Conservation (phyloP, 1,140 invertebrate genomes). For the Trachymyrmex cornetzi region DNA sequence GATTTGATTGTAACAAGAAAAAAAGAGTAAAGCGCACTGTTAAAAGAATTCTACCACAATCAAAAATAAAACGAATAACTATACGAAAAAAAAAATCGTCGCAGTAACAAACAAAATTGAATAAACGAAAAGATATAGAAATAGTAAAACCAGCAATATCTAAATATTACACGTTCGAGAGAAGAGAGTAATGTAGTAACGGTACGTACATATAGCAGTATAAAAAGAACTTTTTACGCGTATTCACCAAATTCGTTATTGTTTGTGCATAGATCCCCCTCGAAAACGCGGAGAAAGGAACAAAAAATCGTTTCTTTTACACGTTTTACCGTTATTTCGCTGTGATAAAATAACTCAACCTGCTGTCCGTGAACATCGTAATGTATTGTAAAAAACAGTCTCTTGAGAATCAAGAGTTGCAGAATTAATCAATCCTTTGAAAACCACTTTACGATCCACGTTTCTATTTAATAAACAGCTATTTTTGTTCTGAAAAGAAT, state of each 20-base stretch:
- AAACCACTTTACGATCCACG: constrained; percentile 87
- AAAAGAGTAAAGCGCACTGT: background rate
- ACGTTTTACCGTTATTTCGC: constrained; percentile 1
- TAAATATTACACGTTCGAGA: background rate
- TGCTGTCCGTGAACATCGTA: background rate
- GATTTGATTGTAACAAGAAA: background rate
- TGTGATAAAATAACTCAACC: background rate
- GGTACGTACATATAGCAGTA: background rate
- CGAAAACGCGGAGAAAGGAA: no score
- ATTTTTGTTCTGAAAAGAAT: constrained; percentile 4
- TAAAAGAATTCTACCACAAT: background rate
- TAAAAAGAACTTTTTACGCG: background rate
- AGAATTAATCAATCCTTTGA: constrained; percentile 75
- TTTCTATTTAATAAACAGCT: constrained; percentile 11
- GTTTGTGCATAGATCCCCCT: background rate
- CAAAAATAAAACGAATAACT: background rate
- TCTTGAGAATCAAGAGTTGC: background rate
- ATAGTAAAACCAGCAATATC: background rate
- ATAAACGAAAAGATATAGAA: background rate
- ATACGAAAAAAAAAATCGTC: background rate
- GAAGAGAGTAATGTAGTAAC: background rate
- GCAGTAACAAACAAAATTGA: constrained; percentile 10
- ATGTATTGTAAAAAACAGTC: constrained; percentile 49
- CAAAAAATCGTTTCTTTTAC: constrained; percentile 18
- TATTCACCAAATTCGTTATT: background rate